These are phyloP conservation scores for Pseudomyrmex flavicornis DNA, from an alignment of 1,140 invertebrate genomes.

Conservation along the genomic window DNA sequence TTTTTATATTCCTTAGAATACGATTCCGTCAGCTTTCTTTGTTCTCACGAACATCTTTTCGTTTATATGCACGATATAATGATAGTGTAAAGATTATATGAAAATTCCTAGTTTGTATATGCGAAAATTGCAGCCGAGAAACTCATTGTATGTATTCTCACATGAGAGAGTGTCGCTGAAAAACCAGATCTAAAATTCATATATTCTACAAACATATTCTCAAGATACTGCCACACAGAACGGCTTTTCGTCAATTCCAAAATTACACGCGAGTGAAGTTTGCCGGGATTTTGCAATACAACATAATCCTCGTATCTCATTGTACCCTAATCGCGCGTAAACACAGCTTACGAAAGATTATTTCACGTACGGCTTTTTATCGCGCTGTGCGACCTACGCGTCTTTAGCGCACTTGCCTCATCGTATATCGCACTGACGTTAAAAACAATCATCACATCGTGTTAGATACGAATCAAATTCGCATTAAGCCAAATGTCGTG, in stretches of 20 bases:
- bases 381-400: background rate
- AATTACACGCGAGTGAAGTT: too few relatives aligned
- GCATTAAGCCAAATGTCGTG: constrained; percentile 3
- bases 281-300: too few relatives aligned
- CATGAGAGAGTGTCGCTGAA: too few relatives aligned
- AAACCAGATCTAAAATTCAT: too few relatives aligned
- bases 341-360: constrained; percentile 1
- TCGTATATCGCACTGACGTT: background rate
- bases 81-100: constrained; percentile 1
- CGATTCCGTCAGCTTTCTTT: background rate
- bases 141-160: background rate
- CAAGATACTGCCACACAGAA: too few relatives aligned
- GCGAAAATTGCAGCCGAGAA: background rate
- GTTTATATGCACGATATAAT: constrained; percentile 24
- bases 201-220: too few relatives aligned
- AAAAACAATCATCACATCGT: background rate
- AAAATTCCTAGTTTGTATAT: background rate
- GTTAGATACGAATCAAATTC: constrained; percentile 14
- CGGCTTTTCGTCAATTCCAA: too few relatives aligned
- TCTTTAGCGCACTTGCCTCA: background rate
- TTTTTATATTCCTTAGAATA: background rate
- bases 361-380: constrained; percentile 20
- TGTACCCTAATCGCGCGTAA: background rate
- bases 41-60: background rate
- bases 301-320: too few relatives aligned